phyloP scores from a whole-genome alignment of 2,888 invertebrate genomes.

The Pandemis corylana region DNA sequence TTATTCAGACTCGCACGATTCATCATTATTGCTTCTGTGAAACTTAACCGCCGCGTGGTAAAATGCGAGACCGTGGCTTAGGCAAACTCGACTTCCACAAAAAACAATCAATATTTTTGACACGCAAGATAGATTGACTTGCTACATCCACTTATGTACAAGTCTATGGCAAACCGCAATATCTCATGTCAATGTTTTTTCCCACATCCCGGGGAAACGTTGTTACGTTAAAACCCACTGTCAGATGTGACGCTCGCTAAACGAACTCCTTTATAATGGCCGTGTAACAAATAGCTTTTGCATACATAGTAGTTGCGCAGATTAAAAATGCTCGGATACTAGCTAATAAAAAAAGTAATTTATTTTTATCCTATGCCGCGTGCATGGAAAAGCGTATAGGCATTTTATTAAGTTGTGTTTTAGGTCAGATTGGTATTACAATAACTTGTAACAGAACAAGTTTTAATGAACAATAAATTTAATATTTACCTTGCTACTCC shows the following conservation, averaged over 20 bases:
- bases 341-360: conserved; percentile 27
- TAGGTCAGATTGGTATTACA: neutral
- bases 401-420: neutral
- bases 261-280: conserved; percentile 32
- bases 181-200: conserved; percentile 23
- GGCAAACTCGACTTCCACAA: too few species aligned
- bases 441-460: too few species aligned
- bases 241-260: conserved; percentile 31
- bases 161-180: neutral
- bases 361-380: conserved; percentile 7
- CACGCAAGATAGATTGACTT: too few species aligned
- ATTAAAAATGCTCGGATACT: conserved; percentile 31
- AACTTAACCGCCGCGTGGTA: too few species aligned
- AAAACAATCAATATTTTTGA: too few species aligned
- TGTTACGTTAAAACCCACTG: conserved; percentile 17
- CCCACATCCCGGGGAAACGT: conserved; percentile 10
- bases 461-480: too few species aligned
- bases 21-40: too few species aligned
- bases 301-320: conserved; percentile 36
- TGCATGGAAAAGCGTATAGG: neutral
- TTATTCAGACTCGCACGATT: too few species aligned
- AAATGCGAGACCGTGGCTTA: too few species aligned
- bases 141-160: too few species aligned
- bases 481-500: too few species aligned
- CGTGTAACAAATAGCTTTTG: conserved; percentile 37